phyloP scores from a whole-genome alignment of 2,888 invertebrate genomes.

The Mechanitis messenoides region DNA sequence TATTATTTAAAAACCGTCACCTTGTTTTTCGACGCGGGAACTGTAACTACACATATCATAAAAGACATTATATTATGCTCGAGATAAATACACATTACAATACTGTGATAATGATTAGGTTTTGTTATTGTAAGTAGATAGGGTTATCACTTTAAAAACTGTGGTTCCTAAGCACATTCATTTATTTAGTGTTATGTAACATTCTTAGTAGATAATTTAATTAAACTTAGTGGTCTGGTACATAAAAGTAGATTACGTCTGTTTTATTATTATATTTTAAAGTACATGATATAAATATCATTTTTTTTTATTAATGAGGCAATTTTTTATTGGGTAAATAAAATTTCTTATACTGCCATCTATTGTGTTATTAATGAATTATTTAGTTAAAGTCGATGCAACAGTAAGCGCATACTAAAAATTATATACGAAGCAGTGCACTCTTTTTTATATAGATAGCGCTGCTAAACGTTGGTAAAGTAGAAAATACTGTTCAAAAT shows the following conservation, averaged over 20 bases:
- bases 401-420: not conserved
- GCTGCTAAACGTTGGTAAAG: constrained; percentile 16
- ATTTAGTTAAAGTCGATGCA: not conserved
- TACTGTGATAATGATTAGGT: not conserved
- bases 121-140: no score
- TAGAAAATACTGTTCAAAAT: constrained; percentile 11
- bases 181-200: no score
- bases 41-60: not conserved
- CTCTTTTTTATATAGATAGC: constrained; percentile 6
- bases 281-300: no score
- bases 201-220: no score
- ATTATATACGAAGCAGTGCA: not conserved
- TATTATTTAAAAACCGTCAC: not conserved
- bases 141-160: no score
- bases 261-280: no score
- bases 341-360: constrained; percentile 3
- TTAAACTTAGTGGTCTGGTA: no score
- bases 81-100: constrained; percentile 1
- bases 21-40: not conserved
- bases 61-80: not conserved
- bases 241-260: no score
- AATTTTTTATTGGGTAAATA: not conserved
- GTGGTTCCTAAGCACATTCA: no score
- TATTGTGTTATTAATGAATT: not conserved
- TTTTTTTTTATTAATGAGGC: not conserved